phyloP scores from a whole-genome alignment of 2,113 vertebrate genomes.

The Salvelinus alpinus region DNA sequence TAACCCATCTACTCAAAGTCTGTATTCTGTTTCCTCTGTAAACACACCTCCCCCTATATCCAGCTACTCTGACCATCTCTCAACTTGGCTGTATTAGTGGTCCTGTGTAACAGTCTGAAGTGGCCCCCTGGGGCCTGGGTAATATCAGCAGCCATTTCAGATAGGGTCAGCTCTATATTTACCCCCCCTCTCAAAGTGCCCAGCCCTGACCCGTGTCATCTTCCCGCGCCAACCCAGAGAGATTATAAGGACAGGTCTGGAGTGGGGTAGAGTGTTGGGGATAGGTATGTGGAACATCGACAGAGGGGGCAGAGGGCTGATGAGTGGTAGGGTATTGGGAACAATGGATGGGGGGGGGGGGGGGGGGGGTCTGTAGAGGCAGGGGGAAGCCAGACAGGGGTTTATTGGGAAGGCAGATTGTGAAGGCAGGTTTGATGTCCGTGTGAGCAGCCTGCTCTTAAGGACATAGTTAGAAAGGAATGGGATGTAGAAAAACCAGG shows the following conservation, averaged over 20 bases:
- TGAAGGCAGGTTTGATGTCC: not conserved
- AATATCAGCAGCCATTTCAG: conserved; percentile 43
- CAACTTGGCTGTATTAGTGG: not conserved
- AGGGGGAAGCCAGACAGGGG: not conserved
- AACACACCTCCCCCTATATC: not conserved
- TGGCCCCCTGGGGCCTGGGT: conserved; percentile 30
- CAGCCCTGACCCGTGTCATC: conserved; percentile 25
- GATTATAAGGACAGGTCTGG: conserved; percentile 43
- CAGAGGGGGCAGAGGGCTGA: not conserved
- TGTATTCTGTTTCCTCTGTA: not conserved
- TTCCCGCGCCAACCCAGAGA: conserved; percentile 15
- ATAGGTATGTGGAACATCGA: not conserved
- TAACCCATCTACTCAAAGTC: too few relatives aligned
- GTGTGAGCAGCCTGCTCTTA: not conserved
- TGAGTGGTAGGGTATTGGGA: not conserved
- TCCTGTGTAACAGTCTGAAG: not conserved
- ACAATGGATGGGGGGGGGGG: not conserved
- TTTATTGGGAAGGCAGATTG: not conserved
- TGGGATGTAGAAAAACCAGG: too few relatives aligned
- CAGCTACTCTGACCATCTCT: not conserved
- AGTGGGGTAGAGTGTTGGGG: conserved; percentile 13
- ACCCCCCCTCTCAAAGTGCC: conserved; percentile 20
- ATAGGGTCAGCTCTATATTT: conserved; percentile 57
- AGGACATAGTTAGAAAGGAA: not conserved
- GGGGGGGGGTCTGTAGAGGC: not conserved